These are phyloP conservation scores for Halocynthia roretzi DNA, from an alignment of 23 tunicate genomes.

Conservation along the genomic window DNA sequence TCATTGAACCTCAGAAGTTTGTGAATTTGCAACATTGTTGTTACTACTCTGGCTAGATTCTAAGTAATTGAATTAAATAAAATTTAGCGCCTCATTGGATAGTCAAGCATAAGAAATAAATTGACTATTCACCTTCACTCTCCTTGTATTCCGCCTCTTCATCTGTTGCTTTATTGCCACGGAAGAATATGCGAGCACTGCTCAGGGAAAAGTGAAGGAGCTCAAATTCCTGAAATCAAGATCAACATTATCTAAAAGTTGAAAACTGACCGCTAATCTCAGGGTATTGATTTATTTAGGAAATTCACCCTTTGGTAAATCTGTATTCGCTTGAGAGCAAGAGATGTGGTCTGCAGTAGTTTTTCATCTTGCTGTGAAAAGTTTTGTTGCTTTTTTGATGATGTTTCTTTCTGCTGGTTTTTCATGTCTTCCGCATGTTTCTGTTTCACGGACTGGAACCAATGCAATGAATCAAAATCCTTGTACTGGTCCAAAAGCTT, in stretches of 20 bases:
- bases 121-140: background rate
- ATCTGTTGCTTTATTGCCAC: conserved; percentile 55
- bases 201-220: conserved; percentile 75
- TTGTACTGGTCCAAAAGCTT: conserved; percentile 71
- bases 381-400: conserved; percentile 28
- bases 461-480: conserved; percentile 77
- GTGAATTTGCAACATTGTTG: too few relatives aligned
- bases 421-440: conserved; percentile 47
- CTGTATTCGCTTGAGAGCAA: conserved; percentile 68
- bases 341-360: conserved; percentile 65
- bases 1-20: too few relatives aligned
- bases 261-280: too few relatives aligned
- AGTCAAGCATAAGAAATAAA: too few relatives aligned
- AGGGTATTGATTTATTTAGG: background rate
- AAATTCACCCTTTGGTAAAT: conserved; percentile 67
- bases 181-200: conserved; percentile 89
- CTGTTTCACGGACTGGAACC: conserved; percentile 70
- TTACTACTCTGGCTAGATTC: too few relatives aligned
- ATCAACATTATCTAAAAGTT: too few relatives aligned
- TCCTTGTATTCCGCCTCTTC: conserved; percentile 29
- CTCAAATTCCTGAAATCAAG: conserved; percentile 57
- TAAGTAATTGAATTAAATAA: too few relatives aligned
- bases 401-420: conserved; percentile 22
- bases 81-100: too few relatives aligned
- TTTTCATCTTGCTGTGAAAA: conserved; percentile 53